Base-by-base conservation (phyloP, 2,797 vertebrate species). In the Epinephelus coioides region DNA sequence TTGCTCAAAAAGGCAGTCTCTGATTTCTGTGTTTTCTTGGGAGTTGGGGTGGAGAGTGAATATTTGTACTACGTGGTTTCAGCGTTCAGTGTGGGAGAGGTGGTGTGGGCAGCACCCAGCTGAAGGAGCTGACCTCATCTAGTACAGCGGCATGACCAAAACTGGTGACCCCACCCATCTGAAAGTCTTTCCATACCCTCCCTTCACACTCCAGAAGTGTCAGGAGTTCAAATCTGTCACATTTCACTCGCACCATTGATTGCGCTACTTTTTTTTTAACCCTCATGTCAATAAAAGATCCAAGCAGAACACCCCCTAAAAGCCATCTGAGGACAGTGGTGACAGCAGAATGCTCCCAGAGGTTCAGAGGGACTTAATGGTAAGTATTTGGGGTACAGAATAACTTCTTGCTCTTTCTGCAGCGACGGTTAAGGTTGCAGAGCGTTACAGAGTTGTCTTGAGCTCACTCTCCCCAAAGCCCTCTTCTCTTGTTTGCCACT, bases 151-250 rank as follows among this genome's bases (percentile, higher is more conserved):
- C 46, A 72, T 62, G 25, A 79, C 75, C 53, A 30, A 67, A 30
- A 27, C 9, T 19, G 34, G 71, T 68, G 78, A 83, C 73, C 76
- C 73, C 89, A 76, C 86, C 74, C 88, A 78, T 78, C 15, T 60
- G 56, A 69, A 61, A 23, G 60, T 81, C 66, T 81, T 71, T 76
- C 65, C 73, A 69, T 43, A 53, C 47, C 63, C 81, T 78, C 50
- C 63, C 67, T 79, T 91, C 83, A 87, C 80, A 84, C 62, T 46
- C 34, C 63, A 62, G 55, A 60, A 30, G 83, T 82, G 87, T 87
- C 70, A 85, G 17, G 73, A 84, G 91, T 93, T 90, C 84, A 89
- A 85, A 83, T 77, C 76, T 78, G 82, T 84, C 79, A 71, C 21
- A 83, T 81, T 84, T 86, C 65, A 63, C 64, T 79, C 27, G 14